A percentile compares a stretch with the other conserved stretches of the same genome.
phyloP scores from a whole-genome alignment of 64 coral and sea anemone genomes.

The Platygyra sinensis region DNA sequence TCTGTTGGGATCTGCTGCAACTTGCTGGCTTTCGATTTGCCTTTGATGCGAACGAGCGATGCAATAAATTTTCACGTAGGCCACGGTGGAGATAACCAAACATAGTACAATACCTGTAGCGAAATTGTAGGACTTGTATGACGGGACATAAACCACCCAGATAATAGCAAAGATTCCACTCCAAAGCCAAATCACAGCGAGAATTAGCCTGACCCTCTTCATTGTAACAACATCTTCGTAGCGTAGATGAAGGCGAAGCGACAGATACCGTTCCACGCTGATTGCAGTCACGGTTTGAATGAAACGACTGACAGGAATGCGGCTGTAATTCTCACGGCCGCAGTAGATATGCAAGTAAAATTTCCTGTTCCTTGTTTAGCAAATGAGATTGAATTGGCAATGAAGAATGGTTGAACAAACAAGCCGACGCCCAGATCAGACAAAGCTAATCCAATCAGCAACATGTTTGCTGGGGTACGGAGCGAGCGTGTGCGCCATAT shows the following conservation, averaged over 20 bases:
- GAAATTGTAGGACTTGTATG: neutral
- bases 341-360: neutral
- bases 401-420: slow-evolving; percentile 38
- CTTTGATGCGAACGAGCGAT: slow-evolving; percentile 32
- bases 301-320: slow-evolving; percentile 33
- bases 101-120: slow-evolving; percentile 17
- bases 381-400: neutral
- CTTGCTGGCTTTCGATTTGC: slow-evolving; percentile 33
- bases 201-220: slow-evolving; percentile 18
- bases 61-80: slow-evolving; percentile 53
- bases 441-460: slow-evolving; percentile 38
- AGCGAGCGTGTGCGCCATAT: slow-evolving; percentile 26
- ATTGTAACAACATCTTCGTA: slow-evolving; percentile 38
- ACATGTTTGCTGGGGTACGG: slow-evolving; percentile 18
- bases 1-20: neutral
- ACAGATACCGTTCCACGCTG: slow-evolving; percentile 55
- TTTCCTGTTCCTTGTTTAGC: neutral
- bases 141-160: slow-evolving; percentile 24
- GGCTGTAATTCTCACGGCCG: neutral
- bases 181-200: slow-evolving; percentile 45
- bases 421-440: slow-evolving; percentile 51
- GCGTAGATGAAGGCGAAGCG: slow-evolving; percentile 54
- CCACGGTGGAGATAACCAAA: slow-evolving; percentile 41
- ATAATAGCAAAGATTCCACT: slow-evolving; percentile 30
- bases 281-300: slow-evolving; percentile 51